Base-by-base conservation (phyloP, 2,797 vertebrate genomes). In the Galaxias olidus region DNA sequence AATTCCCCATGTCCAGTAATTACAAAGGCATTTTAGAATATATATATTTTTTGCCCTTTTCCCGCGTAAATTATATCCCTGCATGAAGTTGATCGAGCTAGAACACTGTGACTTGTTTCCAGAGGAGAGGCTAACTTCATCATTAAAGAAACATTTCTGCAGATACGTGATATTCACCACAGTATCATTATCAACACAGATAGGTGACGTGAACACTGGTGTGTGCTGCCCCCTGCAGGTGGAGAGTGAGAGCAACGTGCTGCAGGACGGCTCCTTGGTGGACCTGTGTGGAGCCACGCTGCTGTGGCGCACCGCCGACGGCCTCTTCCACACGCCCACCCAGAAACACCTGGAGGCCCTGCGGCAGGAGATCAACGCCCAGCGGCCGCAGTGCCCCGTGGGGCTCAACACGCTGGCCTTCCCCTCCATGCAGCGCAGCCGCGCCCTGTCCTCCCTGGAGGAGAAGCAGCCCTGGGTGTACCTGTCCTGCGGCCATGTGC, bases 401-500 rank as follows among this genome's bases (percentile, higher is more conserved):
- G 98, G 98, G 18, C 91, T 99, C 59, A 99, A 99, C 90, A 99
- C 97, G 0, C 80, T 99, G 55, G 97, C 95, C 12, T 99, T 99
- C 68, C 98, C 98, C 88, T 99, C 97, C 91, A 96, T 99, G 91
- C 95, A 92, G 60, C 91, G 95, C 71, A 96, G 95, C 66, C 95
- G 98, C 1, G 96, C 95, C 77, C 93, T 97, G 14, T 93, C 96
- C 18, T 93, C 94, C 18, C 93, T 96, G 15, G 96, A 98, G 77
- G 97, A 98, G 74, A 98, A 98, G 82, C 96, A 97, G 90, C 97
- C 97, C 0, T 98, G 97, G 97, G 97, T 95, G 0, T 98, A 98
- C 78, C 88, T 98, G 77, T 95, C 94, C 51, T 98, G 97, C 0
- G 96, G 97, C 55, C 97, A 98, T 0, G 97, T 98, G 63, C 97